These are phyloP conservation scores for Pica pica DNA, from an alignment of 2,113 vertebrate species.

Conservation along the genomic window DNA sequence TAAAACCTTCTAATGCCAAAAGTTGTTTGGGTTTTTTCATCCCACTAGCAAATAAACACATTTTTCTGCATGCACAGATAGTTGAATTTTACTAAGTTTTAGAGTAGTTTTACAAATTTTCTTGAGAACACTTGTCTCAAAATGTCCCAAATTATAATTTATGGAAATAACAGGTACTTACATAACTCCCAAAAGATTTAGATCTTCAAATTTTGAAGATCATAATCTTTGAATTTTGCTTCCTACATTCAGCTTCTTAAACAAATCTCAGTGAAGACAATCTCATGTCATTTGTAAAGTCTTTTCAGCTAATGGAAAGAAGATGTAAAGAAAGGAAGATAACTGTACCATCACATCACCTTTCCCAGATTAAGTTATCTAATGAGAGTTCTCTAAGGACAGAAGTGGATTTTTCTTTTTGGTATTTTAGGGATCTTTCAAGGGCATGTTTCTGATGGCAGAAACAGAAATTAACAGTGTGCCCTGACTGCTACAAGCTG, in stretches of 20 bases:
- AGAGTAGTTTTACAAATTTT: not conserved
- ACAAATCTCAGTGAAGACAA: not conserved
- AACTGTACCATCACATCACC: not conserved
- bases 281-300: not conserved
- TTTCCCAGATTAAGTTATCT: not conserved
- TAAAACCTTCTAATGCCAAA: not conserved
- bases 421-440: not conserved
- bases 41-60: not conserved
- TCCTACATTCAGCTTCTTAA: not conserved
- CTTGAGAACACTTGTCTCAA: not conserved
- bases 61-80: not conserved
- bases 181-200: not conserved
- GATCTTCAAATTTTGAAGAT: not conserved
- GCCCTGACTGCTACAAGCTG: not conserved
- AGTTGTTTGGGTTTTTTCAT: not conserved
- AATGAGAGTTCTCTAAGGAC: not conserved
- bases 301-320: not conserved
- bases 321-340: not conserved
- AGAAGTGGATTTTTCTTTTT: not conserved
- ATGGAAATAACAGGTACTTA: not conserved
- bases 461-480: not conserved
- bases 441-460: not conserved
- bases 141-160: not conserved
- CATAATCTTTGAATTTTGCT: not conserved
- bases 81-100: not conserved